A percentile compares a stretch with the other conserved stretches of the same genome.
phyloP scores from a whole-genome alignment of 1,140 invertebrate species.

The Alviniconcha marisindica region DNA sequence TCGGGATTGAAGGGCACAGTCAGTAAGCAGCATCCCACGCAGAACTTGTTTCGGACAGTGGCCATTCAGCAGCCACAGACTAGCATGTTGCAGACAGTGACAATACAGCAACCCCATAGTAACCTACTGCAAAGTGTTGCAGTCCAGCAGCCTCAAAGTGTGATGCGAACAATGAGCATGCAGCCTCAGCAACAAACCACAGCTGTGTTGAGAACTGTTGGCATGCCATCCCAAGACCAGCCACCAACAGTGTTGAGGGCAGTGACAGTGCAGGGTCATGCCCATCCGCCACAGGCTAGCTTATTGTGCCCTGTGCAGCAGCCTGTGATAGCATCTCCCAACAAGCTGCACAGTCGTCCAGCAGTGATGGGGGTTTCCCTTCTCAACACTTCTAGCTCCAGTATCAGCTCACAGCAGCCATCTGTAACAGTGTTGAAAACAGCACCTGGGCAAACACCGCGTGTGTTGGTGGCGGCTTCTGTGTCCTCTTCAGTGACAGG shows the following conservation, averaged over 20 bases:
- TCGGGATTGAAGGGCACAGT: neutral
- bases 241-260: neutral
- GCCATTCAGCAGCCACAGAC: slow-evolving; percentile 15
- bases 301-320: slow-evolving; percentile 1
- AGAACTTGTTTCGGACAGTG: slow-evolving; percentile 12
- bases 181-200: neutral
- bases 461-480: neutral
- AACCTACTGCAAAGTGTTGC: neutral
- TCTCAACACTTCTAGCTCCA: neutral
- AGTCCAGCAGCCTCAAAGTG: neutral
- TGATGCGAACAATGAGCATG: slow-evolving; percentile 6
- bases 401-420: neutral
- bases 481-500: neutral
- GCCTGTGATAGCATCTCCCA: neutral
- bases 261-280: neutral
- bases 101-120: slow-evolving; percentile 7
- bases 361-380: slow-evolving; percentile 19
- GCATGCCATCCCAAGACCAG: neutral
- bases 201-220: neutral
- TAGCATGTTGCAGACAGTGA: neutral
- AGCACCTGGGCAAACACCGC: neutral
- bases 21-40: neutral
- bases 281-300: neutral
- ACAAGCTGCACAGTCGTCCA: neutral
- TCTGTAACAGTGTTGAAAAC: neutral